Base-by-base conservation (phyloP, 2,113 vertebrate genomes). In the Nanger granti region DNA sequence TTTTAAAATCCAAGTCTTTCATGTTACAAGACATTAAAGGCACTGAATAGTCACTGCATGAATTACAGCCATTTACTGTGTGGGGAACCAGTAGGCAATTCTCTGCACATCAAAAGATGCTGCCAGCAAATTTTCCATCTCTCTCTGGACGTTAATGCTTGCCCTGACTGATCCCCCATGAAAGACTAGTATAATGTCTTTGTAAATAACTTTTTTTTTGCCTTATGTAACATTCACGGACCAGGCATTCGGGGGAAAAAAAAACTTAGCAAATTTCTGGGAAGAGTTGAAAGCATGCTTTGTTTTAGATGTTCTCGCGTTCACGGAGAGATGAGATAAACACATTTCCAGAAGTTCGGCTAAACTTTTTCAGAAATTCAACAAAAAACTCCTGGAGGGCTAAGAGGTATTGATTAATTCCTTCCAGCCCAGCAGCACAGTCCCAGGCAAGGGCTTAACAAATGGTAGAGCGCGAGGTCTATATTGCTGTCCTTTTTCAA, bases 1-100 rank as follows among this genome's bases (percentile, higher is more conserved):
- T 94, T 95, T 90, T 95, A 93, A 97, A 92, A 28, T 96, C 86
- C 15, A 59, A 89, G 44, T 57, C 89, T 97, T 94, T 95, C 93
- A 92, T 82, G 69, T 97, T 96, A 82, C 22, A 87, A 95, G 82
- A 98, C 89, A 97, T 97, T 95, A 98, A 97, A 97, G 54, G 87
- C 87, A 55, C 59, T 73, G 41, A 62, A 66, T 66, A 87, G 22
- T 80, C 60, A 37, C 62, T 55, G 34, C 15, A 37, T 95, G 89
- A 97, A 95, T 96, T 92, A 92, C 4, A 92, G 89, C 31, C 4
- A 0, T 82, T 94, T 47, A 41, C 31, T 12, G 26, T 9, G 14
- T 59, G 34, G 44, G 82, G 76, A 93, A 85, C 28, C 64, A 64
- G 64, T 59, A 80, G 54, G 49, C 91, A 86, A 88, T 87, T 97